A percentile compares a stretch with the other conserved stretches of the same genome.
phyloP scores from a whole-genome alignment of 2,888 invertebrate genomes.

The Perithous albicinctus region DNA sequence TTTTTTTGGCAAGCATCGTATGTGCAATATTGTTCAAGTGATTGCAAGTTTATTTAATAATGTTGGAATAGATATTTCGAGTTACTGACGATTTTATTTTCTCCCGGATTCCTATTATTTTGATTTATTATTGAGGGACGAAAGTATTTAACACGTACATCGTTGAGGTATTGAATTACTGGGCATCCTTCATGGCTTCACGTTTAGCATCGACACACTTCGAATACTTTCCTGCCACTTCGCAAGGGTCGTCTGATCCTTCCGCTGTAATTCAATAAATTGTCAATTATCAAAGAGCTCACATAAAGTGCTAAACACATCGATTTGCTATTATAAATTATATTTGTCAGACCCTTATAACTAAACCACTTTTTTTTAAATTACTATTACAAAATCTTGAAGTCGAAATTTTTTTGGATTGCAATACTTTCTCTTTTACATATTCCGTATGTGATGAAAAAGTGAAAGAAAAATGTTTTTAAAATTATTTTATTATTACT shows the following conservation, averaged over 20 bases:
- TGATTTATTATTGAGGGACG: too few relatives aligned
- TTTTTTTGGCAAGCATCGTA: neutral
- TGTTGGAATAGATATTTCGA: neutral
- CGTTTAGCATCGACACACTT: conserved; percentile 28
- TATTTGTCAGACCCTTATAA: neutral
- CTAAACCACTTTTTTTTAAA: neutral
- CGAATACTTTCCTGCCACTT: conserved; percentile 49
- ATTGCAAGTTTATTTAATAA: neutral
- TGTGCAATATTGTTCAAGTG: neutral
- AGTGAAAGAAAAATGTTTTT: neutral
- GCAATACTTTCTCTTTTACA: too few relatives aligned
- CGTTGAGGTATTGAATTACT: neutral
- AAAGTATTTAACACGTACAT: too few relatives aligned
- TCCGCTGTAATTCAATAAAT: conserved; percentile 57
- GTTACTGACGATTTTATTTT: neutral
- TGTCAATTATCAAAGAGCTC: neutral
- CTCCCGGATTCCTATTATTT: neutral
- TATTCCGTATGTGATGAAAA: too few relatives aligned
- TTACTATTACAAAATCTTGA: too few relatives aligned
- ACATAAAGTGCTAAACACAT: neutral
- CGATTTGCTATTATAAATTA: neutral
- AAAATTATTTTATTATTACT: neutral
- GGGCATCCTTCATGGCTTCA: neutral
- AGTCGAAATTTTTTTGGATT: too few relatives aligned
- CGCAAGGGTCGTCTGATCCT: conserved; percentile 52